A percentile compares a stretch with the other conserved stretches of the same genome.
Evolutionary conservation across 64 coral and sea anemone species (phyloP).

Genomic region (Stylophora pistillata): DNA sequence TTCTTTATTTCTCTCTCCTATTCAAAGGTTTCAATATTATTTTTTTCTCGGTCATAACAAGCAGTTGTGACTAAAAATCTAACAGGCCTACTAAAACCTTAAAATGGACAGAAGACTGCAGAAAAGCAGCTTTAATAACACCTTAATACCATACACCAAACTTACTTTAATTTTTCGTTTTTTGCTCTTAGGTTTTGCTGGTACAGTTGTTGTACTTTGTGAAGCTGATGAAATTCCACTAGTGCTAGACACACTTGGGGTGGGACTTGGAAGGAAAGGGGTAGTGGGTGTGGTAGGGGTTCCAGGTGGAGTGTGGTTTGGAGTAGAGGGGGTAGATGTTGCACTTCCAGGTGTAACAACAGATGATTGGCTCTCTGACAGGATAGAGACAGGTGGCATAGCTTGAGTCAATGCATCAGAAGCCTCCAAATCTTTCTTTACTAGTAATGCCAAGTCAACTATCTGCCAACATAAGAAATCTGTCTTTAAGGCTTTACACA

Average conservation of each 20-base stretch:
- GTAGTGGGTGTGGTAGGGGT: slow-evolving; percentile 94
- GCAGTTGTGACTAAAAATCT: too few relatives aligned
- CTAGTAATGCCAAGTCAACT: slow-evolving; percentile 89
- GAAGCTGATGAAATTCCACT: slow-evolving; percentile 41
- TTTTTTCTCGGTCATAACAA: too few relatives aligned
- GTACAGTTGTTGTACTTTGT: slow-evolving; percentile 32
- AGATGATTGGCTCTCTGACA: slow-evolving; percentile 71
- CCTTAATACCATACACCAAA: background rate
- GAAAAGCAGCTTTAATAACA: too few relatives aligned
- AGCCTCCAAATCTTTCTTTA: slow-evolving; percentile 90
- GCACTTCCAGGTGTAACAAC: slow-evolving; percentile 48
- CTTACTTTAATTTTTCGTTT: slow-evolving; percentile 91
- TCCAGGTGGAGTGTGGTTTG: slow-evolving; percentile 94
- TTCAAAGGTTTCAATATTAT: too few relatives aligned
- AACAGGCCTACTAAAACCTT: too few relatives aligned
- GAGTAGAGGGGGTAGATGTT: slow-evolving; percentile 69
- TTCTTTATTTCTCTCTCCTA: background rate
- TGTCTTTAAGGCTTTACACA: background rate
- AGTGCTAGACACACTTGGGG: slow-evolving; percentile 30
- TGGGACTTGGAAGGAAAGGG: slow-evolving; percentile 54
- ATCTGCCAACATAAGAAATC: slow-evolving; percentile 39
- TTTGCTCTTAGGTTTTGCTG: slow-evolving; percentile 83
- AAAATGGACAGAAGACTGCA: too few relatives aligned
- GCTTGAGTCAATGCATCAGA: slow-evolving; percentile 75
- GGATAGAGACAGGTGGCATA: slow-evolving; percentile 87